phyloP scores from a whole-genome alignment of 2,888 invertebrate genomes.

The Xanthorhoe spadicearia region DNA sequence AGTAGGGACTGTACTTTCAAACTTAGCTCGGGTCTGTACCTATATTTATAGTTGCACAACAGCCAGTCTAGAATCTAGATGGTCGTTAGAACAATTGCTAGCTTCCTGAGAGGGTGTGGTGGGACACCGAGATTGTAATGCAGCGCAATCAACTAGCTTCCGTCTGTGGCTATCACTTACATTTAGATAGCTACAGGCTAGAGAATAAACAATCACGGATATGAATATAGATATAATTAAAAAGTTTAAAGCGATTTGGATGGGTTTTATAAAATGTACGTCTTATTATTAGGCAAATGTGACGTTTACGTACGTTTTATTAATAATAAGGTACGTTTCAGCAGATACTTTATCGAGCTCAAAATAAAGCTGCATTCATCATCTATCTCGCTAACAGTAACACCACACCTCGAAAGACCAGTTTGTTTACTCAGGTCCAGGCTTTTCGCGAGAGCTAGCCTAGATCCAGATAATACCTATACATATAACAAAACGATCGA shows the following conservation, averaged over 20 bases:
- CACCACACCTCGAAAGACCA: slow-evolving; percentile 15
- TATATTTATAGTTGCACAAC: slow-evolving; percentile 12
- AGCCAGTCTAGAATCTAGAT: slow-evolving; percentile 16
- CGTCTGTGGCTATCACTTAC: background rate
- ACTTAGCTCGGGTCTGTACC: background rate
- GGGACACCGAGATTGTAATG: background rate
- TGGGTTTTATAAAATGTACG: no score
- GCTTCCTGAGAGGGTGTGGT: slow-evolving; percentile 30
- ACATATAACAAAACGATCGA: no score
- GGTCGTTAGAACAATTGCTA: slow-evolving; percentile 32
- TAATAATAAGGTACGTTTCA: no score
- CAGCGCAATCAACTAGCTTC: background rate
- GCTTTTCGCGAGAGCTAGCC: background rate
- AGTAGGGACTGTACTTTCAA: background rate
- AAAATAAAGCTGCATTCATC: background rate
- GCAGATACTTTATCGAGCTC: background rate
- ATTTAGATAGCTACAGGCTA: no score
- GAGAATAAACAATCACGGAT: no score
- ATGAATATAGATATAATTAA: no score
- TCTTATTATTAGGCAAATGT: no score
- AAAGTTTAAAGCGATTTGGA: no score
- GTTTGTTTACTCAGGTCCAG: slow-evolving; percentile 8
- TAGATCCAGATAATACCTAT: slow-evolving; percentile 7
- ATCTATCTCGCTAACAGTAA: background rate
- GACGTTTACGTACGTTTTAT: no score